Evolutionary conservation across 2,888 invertebrate species (phyloP), one percentile per base, ranked within the genome.

Genomic region (Sussaba pulchella): DNA sequence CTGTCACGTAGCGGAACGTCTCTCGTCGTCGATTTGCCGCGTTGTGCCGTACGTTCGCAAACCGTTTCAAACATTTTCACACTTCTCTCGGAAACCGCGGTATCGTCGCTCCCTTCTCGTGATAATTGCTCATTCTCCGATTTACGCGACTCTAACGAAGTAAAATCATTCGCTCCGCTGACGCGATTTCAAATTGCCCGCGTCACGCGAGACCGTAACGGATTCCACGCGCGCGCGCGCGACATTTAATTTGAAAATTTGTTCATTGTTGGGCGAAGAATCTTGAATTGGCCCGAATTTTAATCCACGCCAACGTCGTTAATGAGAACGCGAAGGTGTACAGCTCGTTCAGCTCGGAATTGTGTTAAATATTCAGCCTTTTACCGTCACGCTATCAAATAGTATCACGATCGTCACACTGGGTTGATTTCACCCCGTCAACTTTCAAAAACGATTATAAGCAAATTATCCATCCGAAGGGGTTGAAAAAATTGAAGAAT

Each of bases 71-170:
- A 63, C 63, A 31, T 54, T 45, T 50, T 74, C 72, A 54, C 54
- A 31, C 57, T 81, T 81, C 54, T 82, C 81, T 63, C 59, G 17
- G 63, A 59, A 14, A 24, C 45, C 36, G 12, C 39, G 19, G n/a
- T n/a, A n/a, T 36, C 43, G 54, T 59, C 76, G 72, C 66, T 47
- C 69, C 66, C 63, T 80, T 81, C 76, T 75, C 80, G 6, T 31
- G n/a, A 81, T 83, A 82, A 83, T 83, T 82, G 74, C 70, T 67
- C 70, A 74, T 70, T 69, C 74, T 70, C 64, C 78, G 73, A 83
- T 83, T 82, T 76, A 72, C 47, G n/a, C 43, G 73, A 67, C 17
- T 41, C 21, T 31, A 57, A 36, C 57, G 21, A 63, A 39, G 57
- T 31, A 77, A 57, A 64, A 47, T 47, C 6, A 66, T 39, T 31